Evolutionary conservation across 2,113 vertebrate species (phyloP).

Genomic region (Hyla sarda): DNA sequence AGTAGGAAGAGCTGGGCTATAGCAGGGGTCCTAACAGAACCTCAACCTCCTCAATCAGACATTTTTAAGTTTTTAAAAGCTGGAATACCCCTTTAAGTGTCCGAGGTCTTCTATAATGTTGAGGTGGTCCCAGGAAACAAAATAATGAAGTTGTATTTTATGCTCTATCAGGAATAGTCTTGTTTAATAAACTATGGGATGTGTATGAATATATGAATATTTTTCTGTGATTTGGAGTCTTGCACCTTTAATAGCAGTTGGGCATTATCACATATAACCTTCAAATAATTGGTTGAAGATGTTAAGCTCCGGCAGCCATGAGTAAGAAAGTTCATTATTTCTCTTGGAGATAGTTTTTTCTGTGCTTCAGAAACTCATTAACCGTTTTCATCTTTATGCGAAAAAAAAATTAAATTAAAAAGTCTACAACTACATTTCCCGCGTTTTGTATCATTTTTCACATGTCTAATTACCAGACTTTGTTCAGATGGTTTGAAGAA

Average conservation of each 20-base stretch:
- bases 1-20: too few species aligned
- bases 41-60: too few species aligned
- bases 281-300: conserved; percentile 29
- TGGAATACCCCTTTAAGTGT: too few species aligned
- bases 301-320: conserved; percentile 56
- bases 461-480: conserved; percentile 48
- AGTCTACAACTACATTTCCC: conserved; percentile 26
- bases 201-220: background rate
- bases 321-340: conserved; percentile 54
- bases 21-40: too few species aligned
- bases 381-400: conserved; percentile 43
- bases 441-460: conserved; percentile 50
- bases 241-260: background rate
- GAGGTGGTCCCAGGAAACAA: too few species aligned
- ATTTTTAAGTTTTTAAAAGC: too few species aligned
- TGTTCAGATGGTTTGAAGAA: conserved; percentile 51
- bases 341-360: conserved; percentile 58
- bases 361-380: conserved; percentile 55
- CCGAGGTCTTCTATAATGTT: too few species aligned
- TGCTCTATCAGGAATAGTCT: background rate
- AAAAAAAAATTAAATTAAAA: conserved; percentile 50
- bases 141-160: too few species aligned
- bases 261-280: conserved; percentile 27
- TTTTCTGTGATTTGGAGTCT: background rate
- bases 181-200: background rate